Conservation (phyloP, 1,140 invertebrate genomes). For the Nylanderia fulva region DNA sequence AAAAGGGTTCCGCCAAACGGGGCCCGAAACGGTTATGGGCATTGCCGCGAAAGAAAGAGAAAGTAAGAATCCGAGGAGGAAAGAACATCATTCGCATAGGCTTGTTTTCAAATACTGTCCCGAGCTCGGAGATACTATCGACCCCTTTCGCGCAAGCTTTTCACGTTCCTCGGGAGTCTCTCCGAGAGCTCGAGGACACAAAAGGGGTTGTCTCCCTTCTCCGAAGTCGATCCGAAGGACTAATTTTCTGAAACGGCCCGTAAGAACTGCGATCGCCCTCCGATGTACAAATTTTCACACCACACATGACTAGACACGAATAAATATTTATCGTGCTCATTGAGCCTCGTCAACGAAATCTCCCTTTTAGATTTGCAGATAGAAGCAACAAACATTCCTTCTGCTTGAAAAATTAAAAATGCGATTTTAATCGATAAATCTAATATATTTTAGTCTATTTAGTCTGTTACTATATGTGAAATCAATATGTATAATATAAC, state of each 20-base stretch:
- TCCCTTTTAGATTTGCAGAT: constrained; percentile 3
- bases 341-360: background rate
- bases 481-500: background rate
- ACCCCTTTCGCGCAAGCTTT: constrained; percentile 61
- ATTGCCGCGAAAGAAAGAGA: constrained; percentile 7
- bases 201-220: constrained; percentile 58
- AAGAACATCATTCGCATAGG: constrained; percentile 54
- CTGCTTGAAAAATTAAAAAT: background rate
- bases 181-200: constrained; percentile 2
- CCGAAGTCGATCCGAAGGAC: constrained; percentile 37
- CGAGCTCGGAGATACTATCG: constrained; percentile 56
- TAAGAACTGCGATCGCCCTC: constrained; percentile 13
- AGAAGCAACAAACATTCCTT: constrained; percentile 10
- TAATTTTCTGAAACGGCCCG: constrained; percentile 59
- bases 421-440: background rate
- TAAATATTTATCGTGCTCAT: background rate
- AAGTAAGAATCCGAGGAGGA: constrained; percentile 35
- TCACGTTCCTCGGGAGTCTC: constrained; percentile 60
- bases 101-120: constrained; percentile 73
- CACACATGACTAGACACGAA: constrained; percentile 31
- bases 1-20: constrained; percentile 60
- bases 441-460: background rate
- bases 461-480: background rate
- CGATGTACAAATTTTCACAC: constrained; percentile 33
- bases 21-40: constrained; percentile 48